Percentiles rank a stretch among this genome's conserved stretches.
These are phyloP conservation scores for Cryptops parisi DNA, from an alignment of 2,888 invertebrate genomes.

Conservation along the genomic window DNA sequence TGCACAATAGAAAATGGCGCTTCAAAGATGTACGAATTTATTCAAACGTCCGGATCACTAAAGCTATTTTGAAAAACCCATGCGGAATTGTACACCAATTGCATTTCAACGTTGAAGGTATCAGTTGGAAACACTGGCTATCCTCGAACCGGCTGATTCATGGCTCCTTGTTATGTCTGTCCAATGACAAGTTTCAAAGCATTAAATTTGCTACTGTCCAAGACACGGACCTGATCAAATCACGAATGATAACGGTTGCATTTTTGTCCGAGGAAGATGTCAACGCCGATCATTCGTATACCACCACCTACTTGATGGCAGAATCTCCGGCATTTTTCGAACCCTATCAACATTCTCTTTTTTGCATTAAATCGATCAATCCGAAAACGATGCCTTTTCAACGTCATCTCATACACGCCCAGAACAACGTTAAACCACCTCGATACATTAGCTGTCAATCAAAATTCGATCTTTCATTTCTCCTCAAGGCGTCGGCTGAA, in stretches of 20 bases:
- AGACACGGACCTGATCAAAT: slow-evolving; percentile 36
- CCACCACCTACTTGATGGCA: not conserved
- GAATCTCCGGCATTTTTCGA: not conserved
- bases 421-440: not conserved
- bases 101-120: slow-evolving; percentile 24
- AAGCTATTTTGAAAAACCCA: slow-evolving; percentile 18
- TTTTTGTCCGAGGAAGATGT: not conserved
- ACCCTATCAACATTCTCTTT: slow-evolving; percentile 3
- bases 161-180: slow-evolving; percentile 58
- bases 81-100: slow-evolving; percentile 28
- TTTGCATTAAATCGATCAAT: not conserved
- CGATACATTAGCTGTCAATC: not conserved
- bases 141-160: slow-evolving; percentile 46
- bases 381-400: not conserved
- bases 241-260: slow-evolving; percentile 41
- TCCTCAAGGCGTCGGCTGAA: not conserved
- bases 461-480: not conserved
- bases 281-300: too few species aligned
- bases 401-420: not conserved
- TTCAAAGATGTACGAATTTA: slow-evolving; percentile 20
- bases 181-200: slow-evolving; percentile 49
- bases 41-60: not conserved
- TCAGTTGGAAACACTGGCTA: slow-evolving; percentile 29
- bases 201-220: slow-evolving; percentile 54
- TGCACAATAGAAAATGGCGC: not conserved